Base-by-base conservation (phyloP, 2,113 vertebrate species). In the Gymnocephalus cernua region DNA sequence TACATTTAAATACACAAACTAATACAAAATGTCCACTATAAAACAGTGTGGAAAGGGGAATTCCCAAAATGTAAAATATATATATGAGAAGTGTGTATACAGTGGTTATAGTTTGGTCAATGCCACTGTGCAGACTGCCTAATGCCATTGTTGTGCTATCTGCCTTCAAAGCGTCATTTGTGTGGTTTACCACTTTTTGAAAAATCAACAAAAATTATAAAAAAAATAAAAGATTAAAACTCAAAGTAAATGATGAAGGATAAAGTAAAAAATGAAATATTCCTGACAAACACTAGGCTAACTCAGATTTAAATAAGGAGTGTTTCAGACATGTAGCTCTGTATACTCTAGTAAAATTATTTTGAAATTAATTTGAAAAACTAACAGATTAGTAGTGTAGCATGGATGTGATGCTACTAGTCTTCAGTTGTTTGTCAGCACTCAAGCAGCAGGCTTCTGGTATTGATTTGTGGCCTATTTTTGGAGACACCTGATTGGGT, bases 401-500 rank as follows among this genome's bases (percentile, higher is more conserved):
- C 7, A 27, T 38, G 6, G 50, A 13, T 83, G 53, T 38, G 44
- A 71, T 80, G 21, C 25, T 77, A 50, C 29, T 70, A 19, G 77
- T 18, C n/a, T 29, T 45, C 35, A 73, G 23, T 51, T 67, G 15
- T 73, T 54, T 54, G 15, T 79, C 58, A 76, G 29, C 27, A 16
- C 38, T 67, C 18, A n/a, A 27, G 29, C 71, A 41, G 29, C 58
- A 69, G 14, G 41, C 6, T n/a, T 3, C 58, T 29, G 9, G 14
- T 12, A 19, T 70, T 69, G 47, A 72, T 66, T 62, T 72, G 56
- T 71, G 51, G 9, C 57, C 67, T 53, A 47, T 50, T 82, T 70
- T 50, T 50, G 38, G 65, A 27, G 54, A 58, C 44, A 61, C 12
- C 29, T 47, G 7, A 71, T 54, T 67, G 48, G 47, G 57, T 21